phyloP scores from a whole-genome alignment of 2,888 invertebrate species.

The Diplazon laetatorius region DNA sequence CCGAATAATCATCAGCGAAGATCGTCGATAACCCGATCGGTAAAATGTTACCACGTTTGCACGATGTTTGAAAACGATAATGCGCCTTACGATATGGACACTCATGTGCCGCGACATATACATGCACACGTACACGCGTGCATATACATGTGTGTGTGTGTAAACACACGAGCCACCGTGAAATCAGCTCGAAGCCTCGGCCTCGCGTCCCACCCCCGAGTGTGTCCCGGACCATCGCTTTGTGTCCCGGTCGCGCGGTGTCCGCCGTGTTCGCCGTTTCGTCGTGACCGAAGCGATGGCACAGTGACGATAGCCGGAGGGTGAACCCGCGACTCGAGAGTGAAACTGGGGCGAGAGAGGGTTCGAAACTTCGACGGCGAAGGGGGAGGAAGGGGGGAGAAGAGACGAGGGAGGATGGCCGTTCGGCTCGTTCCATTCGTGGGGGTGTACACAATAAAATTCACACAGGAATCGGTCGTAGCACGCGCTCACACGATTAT shows the following conservation, averaged over 20 bases:
- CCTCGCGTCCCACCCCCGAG: conserved; percentile 67
- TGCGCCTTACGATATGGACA: conserved; percentile 23
- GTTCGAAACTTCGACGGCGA: conserved; percentile 13
- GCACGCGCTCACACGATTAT: conserved; percentile 80
- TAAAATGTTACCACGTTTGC: conserved; percentile 30
- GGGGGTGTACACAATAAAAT: conserved; percentile 78
- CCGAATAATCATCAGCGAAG: conserved; percentile 35
- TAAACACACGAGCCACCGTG: conserved; percentile 73
- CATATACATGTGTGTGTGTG: conserved; percentile 29
- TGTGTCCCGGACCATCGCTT: conserved; percentile 47
- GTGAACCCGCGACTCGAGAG: conserved; percentile 52
- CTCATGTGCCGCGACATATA: not conserved
- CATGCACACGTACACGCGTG: conserved; percentile 16
- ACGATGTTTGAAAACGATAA: conserved; percentile 69
- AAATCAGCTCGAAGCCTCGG: conserved; percentile 73
- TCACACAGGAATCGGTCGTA: conserved; percentile 79
- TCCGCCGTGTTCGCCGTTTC: not conserved
- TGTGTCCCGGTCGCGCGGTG: conserved; percentile 22
- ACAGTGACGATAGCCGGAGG: conserved; percentile 49
- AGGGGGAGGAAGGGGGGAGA: too few species aligned
- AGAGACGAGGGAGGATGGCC: conserved; percentile 37
- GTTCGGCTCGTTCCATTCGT: conserved; percentile 27
- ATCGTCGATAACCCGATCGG: conserved; percentile 45
- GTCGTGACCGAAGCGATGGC: conserved; percentile 15
- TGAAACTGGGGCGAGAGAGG: conserved; percentile 39